Conservation (phyloP, 2,113 vertebrate genomes). For the Mungos mungo region DNA sequence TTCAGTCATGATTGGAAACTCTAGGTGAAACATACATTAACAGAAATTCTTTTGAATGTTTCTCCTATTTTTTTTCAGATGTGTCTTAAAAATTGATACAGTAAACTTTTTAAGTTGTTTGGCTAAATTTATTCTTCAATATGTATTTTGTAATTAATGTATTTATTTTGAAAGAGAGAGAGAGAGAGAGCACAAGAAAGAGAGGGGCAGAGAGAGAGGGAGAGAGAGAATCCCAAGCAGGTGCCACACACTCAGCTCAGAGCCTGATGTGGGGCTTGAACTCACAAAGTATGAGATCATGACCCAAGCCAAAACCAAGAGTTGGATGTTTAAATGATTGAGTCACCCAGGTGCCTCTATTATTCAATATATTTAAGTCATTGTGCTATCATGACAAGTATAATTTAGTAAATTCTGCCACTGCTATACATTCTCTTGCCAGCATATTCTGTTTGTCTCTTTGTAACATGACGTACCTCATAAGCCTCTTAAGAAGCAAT, state of each 20-base stretch:
- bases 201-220: too few relatives aligned
- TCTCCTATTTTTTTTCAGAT: background rate
- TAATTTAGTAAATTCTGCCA: slow-evolving; percentile 6
- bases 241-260: too few relatives aligned
- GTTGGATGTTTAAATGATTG: too few relatives aligned
- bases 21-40: background rate
- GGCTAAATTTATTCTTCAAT: background rate
- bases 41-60: background rate
- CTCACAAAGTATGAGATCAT: too few relatives aligned
- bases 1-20: background rate
- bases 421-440: background rate
- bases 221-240: too few relatives aligned
- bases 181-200: too few relatives aligned
- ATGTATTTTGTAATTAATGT: too few relatives aligned
- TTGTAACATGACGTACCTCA: slow-evolving; percentile 18
- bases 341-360: too few relatives aligned
- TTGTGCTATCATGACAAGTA: background rate
- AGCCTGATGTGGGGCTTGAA: too few relatives aligned
- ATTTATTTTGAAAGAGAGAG: too few relatives aligned
- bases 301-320: too few relatives aligned
- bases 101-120: background rate
- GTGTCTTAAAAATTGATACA: background rate
- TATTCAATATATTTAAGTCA: background rate
- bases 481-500: background rate
- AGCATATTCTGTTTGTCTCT: background rate